Percentiles rank a stretch among this genome's conserved stretches.
phyloP scores from a whole-genome alignment of 2,113 vertebrate genomes.

The human (Homo sapiens) region GRCh38 chr4:167686001-167686500 shows the following conservation, averaged over 20 bases:
- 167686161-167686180: neutral
- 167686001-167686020: neutral
- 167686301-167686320: too few relatives aligned
- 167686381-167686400: neutral
- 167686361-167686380: neutral
- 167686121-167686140: neutral
- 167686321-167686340: too few relatives aligned
- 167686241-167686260: accelerated
- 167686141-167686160: neutral
- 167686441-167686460: neutral
- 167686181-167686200: neutral
- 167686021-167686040: neutral
- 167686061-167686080: neutral
- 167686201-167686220: neutral
- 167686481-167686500: neutral
- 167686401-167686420: neutral
- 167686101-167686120: neutral
- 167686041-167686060: neutral
- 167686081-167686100: neutral
- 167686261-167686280: neutral
- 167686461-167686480: neutral
- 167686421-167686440: neutral
- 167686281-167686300: accelerated
- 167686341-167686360: too few relatives aligned
- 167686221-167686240: too few relatives aligned